Percentiles rank a stretch among this genome's conserved stretches.
These are phyloP conservation scores for Diarsia brunnea DNA, from an alignment of 2,888 invertebrate genomes.

Conservation along the genomic window DNA sequence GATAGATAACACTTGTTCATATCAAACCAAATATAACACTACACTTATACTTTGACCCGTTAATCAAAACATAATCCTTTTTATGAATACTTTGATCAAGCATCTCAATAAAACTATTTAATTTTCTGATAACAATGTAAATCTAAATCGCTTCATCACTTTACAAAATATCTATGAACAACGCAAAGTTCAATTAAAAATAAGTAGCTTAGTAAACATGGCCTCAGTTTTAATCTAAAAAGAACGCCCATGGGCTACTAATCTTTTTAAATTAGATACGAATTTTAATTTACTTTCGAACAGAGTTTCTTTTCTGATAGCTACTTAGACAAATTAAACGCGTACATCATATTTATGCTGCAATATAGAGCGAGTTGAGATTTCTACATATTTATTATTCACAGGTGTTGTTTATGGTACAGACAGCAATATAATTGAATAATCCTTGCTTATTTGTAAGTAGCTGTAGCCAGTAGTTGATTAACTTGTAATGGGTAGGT, in stretches of 20 bases:
- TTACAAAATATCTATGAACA: conserved; percentile 27
- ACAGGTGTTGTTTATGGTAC: conserved; percentile 43
- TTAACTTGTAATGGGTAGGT: conserved; percentile 15
- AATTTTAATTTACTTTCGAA: conserved; percentile 62
- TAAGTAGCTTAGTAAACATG: conserved; percentile 64
- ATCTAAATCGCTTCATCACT: conserved; percentile 13
- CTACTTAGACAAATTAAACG: conserved; percentile 53
- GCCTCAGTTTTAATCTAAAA: conserved; percentile 62
- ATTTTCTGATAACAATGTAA: conserved; percentile 6
- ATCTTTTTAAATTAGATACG: conserved; percentile 67
- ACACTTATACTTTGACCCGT: neutral
- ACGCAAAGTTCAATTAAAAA: conserved; percentile 62
- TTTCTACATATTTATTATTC: conserved; percentile 45
- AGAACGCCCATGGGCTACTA: conserved; percentile 61
- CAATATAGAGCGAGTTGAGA: conserved; percentile 45
- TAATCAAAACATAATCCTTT: conserved; percentile 6
- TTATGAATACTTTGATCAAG: neutral
- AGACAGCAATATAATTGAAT: conserved; percentile 25
- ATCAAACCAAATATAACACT: neutral
- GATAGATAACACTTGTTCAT: neutral
- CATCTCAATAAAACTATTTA: neutral
- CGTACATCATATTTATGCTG: conserved; percentile 52
- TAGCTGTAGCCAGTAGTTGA: conserved; percentile 11
- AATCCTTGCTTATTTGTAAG: conserved; percentile 29
- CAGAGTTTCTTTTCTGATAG: conserved; percentile 52